phyloP scores from a whole-genome alignment of 2,888 invertebrate genomes.

The Saturnia japonica region DNA sequence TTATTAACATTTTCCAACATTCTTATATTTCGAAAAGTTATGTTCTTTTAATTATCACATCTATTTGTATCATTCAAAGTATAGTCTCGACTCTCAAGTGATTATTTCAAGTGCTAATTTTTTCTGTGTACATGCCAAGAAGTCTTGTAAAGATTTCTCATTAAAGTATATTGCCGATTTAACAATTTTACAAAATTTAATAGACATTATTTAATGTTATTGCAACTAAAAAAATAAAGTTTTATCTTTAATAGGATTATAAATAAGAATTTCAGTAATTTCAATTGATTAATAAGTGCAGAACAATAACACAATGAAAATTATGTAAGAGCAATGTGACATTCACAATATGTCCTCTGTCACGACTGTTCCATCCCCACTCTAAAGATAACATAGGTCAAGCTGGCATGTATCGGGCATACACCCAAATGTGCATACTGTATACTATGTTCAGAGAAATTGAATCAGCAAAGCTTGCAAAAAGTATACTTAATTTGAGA shows the following conservation, averaged over 20 bases:
- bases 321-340: slow-evolving; percentile 56
- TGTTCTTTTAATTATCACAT: background rate
- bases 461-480: background rate
- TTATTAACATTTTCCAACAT: background rate
- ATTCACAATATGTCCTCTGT: slow-evolving; percentile 60
- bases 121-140: background rate
- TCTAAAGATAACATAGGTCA: slow-evolving; percentile 73
- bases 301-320: too few relatives aligned
- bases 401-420: slow-evolving; percentile 52
- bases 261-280: background rate
- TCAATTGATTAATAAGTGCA: background rate
- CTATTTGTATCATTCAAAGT: background rate
- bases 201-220: background rate
- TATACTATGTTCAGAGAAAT: background rate
- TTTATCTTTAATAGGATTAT: background rate
- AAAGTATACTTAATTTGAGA: background rate
- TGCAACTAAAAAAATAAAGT: background rate
- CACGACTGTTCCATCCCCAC: slow-evolving; percentile 52
- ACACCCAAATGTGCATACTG: slow-evolving; percentile 50
- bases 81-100: background rate
- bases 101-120: background rate
- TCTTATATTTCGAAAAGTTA: background rate
- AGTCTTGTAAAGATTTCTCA: background rate
- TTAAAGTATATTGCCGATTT: background rate
- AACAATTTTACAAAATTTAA: background rate